Conservation (phyloP, 37 sponge, comb jelly and placozoan species). For the Geodia barretti region DNA sequence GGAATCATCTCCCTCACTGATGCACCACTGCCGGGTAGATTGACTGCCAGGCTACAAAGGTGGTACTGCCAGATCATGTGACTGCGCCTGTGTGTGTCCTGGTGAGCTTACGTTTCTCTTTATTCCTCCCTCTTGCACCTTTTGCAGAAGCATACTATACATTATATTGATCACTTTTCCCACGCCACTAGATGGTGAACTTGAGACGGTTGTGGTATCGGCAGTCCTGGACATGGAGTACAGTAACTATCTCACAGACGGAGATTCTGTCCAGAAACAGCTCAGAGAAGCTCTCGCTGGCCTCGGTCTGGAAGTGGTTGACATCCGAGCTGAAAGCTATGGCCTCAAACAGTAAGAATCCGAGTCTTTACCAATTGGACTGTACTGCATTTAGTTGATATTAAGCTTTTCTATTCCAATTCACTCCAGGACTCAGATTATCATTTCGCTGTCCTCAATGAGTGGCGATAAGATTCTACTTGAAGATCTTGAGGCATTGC, state of each 20-base stretch:
- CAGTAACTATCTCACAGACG: neutral
- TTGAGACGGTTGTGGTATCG: neutral
- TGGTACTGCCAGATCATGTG: neutral
- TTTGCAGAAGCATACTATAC: no score
- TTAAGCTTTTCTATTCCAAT: neutral
- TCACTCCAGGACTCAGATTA: neutral
- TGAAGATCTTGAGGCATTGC: neutral
- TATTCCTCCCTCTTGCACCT: no score
- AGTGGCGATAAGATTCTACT: neutral
- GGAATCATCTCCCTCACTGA: no score
- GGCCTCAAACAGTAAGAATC: neutral
- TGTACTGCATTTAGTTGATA: neutral
- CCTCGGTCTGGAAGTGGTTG: neutral
- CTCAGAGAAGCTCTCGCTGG: neutral
- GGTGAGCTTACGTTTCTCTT: no score
- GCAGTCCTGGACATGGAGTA: neutral
- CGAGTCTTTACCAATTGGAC: neutral
- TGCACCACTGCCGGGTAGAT: no score
- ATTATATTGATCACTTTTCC: no score
- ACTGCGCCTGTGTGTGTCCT: no score
- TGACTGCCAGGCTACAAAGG: no score
- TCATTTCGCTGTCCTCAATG: neutral
- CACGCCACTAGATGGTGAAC: no score
- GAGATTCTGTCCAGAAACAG: neutral
- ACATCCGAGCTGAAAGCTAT: neutral